Base-by-base conservation (phyloP, 1,140 invertebrate genomes). In the Grapholita molesta region DNA sequence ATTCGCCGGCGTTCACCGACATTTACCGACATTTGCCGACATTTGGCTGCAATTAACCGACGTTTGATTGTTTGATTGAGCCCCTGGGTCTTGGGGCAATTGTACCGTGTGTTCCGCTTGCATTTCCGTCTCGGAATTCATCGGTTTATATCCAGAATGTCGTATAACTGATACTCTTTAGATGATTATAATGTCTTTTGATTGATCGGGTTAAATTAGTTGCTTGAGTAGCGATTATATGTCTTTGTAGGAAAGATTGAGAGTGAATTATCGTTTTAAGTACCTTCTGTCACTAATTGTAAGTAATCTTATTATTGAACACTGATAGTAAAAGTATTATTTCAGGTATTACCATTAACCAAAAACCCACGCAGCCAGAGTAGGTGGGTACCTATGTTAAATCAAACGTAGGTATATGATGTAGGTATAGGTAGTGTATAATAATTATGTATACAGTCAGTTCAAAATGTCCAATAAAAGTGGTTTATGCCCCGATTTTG, bases 1-100 rank as follows among this genome's bases (percentile, higher is more conserved):
- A 25, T 57, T 24, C 48, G 61, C 65, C 32, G 52, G 21, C 30
- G 25, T 18, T 70, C 11, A 25, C 28, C 61, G 38, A 35, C 69
- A 35, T 24, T 72, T 66, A 15, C 21, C 68, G 68, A 53, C 55
- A 70, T 32, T 52, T 24, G 18, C 69, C 61, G 67, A 69, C 75
- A 79, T 77, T 79, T 77, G 75, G 68, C 52, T 61, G 66, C 75
- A 82, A 82, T 82, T 82, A 78, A 68, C 53, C 38, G 64, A 32
- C 38, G 64, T 66, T 32, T 66, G 64, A 66, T 38, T 42, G 38
- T 33, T 38, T 66, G 64, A 42, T 61, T 61, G 55, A 61, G 55
- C 55, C 55, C 55, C 55, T 61, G 55, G 55, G 55, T 61, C 55
- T 61, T 61, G 55, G 55, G 64, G 64, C 33, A 38, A 66, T 66